A percentile compares a stretch with the other conserved stretches of the same genome.
Conservation (phyloP, 2,797 vertebrate species). For the Adelosebastes latens region DNA sequence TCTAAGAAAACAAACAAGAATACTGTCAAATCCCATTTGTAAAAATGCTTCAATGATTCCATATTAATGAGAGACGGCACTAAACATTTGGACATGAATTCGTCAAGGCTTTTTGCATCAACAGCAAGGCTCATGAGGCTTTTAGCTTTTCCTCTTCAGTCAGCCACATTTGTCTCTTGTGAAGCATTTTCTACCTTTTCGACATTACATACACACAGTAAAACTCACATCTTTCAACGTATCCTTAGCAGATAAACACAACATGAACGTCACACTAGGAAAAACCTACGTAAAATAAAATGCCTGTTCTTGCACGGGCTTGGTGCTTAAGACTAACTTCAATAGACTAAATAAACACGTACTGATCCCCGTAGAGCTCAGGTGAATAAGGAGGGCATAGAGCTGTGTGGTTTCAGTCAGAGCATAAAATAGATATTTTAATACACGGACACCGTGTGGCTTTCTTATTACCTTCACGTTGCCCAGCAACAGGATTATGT, state of each 20-base stretch:
- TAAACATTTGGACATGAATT: neutral
- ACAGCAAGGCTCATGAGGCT: neutral
- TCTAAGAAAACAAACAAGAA: too few relatives aligned
- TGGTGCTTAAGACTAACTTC: conserved; percentile 2
- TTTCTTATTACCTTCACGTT: neutral
- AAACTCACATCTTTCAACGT: neutral
- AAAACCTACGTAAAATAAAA: neutral
- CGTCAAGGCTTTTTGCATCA: neutral
- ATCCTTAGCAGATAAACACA: neutral
- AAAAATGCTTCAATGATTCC: too few relatives aligned
- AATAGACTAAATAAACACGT: conserved; percentile 1
- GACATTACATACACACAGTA: neutral
- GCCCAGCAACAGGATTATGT: neutral
- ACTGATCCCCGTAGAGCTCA: neutral
- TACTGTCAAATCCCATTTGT: too few relatives aligned
- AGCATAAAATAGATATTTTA: conserved; percentile 4
- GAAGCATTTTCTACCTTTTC: neutral
- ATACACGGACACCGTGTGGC: neutral
- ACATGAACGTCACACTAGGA: neutral
- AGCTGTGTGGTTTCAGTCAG: neutral
- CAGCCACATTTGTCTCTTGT: neutral
- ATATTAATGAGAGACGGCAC: too few relatives aligned
- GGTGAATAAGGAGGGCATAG: neutral
- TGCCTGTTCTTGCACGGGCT: neutral
- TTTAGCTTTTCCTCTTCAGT: neutral